Evolutionary conservation across 2,797 vertebrate species (phyloP).

Genomic region (Apogon talboti): DNA sequence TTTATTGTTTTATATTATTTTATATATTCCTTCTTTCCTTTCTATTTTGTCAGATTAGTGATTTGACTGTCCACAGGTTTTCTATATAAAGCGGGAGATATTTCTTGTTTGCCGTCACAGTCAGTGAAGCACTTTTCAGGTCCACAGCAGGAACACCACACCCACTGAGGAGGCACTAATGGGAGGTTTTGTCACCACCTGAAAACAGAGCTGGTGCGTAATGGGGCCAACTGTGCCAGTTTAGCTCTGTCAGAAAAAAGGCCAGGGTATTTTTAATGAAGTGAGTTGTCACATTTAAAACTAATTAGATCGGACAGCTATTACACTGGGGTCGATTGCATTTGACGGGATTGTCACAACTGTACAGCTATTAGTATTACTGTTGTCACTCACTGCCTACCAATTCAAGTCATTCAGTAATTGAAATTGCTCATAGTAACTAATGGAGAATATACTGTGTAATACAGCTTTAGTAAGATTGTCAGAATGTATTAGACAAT

Average conservation of each 20-base stretch:
- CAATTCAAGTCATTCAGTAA: background rate
- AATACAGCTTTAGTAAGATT: background rate
- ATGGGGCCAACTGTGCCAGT: conserved; percentile 5
- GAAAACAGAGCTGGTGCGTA: conserved; percentile 4
- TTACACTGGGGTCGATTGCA: conserved; percentile 13
- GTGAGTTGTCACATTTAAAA: conserved; percentile 7
- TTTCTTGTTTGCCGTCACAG: too few relatives aligned
- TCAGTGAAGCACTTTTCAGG: too few relatives aligned
- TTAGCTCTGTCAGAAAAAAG: conserved; percentile 8
- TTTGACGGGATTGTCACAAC: background rate
- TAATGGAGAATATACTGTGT: background rate
- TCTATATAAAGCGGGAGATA: too few relatives aligned
- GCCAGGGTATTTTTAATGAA: conserved; percentile 8
- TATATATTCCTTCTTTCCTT: too few relatives aligned
- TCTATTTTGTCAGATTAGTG: too few relatives aligned
- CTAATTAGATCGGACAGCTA: conserved; percentile 12
- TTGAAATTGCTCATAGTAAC: background rate
- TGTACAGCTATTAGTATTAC: background rate
- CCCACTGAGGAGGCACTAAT: conserved; percentile 9
- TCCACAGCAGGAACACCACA: background rate
- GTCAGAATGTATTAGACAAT: background rate
- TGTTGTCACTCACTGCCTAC: conserved; percentile 6
- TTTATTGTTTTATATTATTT: too few relatives aligned
- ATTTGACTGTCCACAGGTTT: too few relatives aligned
- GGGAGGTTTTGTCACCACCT: conserved; percentile 1